A percentile compares a stretch with the other conserved stretches of the same genome.
Evolutionary conservation across 2,113 vertebrate genomes (phyloP).

Genomic region (Porphyrio hochstetteri): DNA sequence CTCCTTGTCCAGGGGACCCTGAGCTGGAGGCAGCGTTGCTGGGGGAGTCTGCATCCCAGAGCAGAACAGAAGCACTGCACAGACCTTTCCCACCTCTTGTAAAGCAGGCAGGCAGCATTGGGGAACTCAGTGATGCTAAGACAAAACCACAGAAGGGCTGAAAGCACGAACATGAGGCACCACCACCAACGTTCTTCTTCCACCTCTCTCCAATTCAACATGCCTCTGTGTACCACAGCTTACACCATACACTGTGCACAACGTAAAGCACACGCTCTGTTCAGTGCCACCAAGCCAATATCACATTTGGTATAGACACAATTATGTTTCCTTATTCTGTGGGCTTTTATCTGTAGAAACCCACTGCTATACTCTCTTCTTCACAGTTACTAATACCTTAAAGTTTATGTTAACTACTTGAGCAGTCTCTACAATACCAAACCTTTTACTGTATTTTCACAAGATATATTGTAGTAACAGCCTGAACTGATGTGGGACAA

Average conservation of each 20-base stretch:
- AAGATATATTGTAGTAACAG: not conserved
- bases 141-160: not conserved
- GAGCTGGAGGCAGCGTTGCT: too few species aligned
- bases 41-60: too few species aligned
- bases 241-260: too few species aligned
- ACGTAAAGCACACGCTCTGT: not conserved
- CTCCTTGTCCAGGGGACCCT: too few species aligned
- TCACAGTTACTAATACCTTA: not conserved
- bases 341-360: not conserved
- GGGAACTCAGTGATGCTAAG: not conserved
- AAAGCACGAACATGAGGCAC: not conserved
- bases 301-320: not conserved
- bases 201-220: not conserved
- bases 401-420: not conserved
- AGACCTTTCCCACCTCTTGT: not conserved
- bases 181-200: not conserved
- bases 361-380: not conserved
- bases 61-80: not conserved
- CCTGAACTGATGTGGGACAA: not conserved
- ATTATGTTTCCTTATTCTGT: not conserved
- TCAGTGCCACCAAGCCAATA: not conserved
- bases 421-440: not conserved
- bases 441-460: not conserved
- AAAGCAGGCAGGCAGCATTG: not conserved
- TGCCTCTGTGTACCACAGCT: fast-evolving